Evolutionary conservation across 2,888 invertebrate species (phyloP).

Genomic region (Leptopilina myrica): DNA sequence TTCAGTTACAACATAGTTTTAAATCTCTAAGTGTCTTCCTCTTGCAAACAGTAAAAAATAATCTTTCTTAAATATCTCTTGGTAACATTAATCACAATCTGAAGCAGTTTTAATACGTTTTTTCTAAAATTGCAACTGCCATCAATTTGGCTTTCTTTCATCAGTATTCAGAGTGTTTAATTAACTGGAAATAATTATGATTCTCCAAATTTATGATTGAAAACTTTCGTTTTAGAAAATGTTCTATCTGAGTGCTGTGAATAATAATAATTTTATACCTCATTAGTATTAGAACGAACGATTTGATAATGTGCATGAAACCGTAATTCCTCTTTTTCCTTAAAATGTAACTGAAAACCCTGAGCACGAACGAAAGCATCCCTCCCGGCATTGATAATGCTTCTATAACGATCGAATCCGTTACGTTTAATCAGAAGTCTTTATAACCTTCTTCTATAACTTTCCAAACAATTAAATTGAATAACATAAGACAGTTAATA

Average conservation of each 20-base stretch:
- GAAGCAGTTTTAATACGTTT: too few species aligned
- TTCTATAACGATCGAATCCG: slow-evolving; percentile 58
- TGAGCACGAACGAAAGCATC: slow-evolving; percentile 24
- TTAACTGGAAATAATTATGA: too few species aligned
- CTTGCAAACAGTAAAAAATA: too few species aligned
- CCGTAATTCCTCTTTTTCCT: slow-evolving; percentile 18
- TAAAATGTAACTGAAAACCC: slow-evolving; percentile 29
- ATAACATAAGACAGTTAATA: not conserved
- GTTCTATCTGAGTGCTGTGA: too few species aligned
- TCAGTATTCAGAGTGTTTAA: too few species aligned
- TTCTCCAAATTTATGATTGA: not conserved
- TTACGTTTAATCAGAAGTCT: slow-evolving; percentile 52
- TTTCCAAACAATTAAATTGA: not conserved
- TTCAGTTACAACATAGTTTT: too few species aligned
- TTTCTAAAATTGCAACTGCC: too few species aligned
- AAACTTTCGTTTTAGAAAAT: too few species aligned
- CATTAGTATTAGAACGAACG: slow-evolving; percentile 1
- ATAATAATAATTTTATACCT: not conserved
- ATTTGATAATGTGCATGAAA: slow-evolving; percentile 26
- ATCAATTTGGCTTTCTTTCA: too few species aligned
- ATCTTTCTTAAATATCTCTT: too few species aligned
- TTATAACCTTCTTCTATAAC: not conserved
- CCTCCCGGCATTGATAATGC: not conserved
- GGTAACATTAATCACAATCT: too few species aligned
- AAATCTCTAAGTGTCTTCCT: too few species aligned